Conservation (phyloP, 2,797 vertebrate genomes). For the Numenius phaeopus region DNA sequence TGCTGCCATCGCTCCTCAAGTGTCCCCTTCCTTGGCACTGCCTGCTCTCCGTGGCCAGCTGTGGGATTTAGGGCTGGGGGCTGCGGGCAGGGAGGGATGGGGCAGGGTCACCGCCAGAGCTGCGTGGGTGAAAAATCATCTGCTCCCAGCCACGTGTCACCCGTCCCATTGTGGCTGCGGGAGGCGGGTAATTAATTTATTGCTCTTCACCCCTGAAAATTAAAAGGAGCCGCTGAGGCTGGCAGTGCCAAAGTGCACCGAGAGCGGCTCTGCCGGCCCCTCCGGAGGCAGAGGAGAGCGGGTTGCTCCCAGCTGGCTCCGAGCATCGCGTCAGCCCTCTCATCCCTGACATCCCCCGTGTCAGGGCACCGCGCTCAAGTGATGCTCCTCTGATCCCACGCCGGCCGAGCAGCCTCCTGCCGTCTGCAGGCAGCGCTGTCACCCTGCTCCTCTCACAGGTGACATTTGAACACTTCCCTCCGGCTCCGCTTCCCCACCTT, state of each 20-base stretch:
- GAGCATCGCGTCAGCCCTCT: not conserved
- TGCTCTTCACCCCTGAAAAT: not conserved
- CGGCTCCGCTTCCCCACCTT: not conserved
- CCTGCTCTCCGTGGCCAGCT: not conserved
- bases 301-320: not conserved
- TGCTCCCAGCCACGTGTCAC: fast-evolving
- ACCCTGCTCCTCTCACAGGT: not conserved
- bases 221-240: not conserved
- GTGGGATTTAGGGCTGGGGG: not conserved
- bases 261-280: not conserved
- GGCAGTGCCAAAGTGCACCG: not conserved
- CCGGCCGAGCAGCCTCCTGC: not conserved
- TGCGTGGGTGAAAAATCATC: not conserved
- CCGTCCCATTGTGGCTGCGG: fast-evolving
- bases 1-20: not conserved
- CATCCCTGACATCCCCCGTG: not conserved
- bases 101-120: not conserved
- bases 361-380: not conserved
- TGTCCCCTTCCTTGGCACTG: not conserved
- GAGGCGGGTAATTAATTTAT: not conserved
- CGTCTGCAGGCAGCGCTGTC: not conserved
- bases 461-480: not conserved
- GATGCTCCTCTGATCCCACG: not conserved
- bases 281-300: not conserved
- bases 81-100: not conserved